Evolutionary conservation across 2,797 vertebrate species (phyloP).

Genomic region (Hoplostethus atlanticus): DNA sequence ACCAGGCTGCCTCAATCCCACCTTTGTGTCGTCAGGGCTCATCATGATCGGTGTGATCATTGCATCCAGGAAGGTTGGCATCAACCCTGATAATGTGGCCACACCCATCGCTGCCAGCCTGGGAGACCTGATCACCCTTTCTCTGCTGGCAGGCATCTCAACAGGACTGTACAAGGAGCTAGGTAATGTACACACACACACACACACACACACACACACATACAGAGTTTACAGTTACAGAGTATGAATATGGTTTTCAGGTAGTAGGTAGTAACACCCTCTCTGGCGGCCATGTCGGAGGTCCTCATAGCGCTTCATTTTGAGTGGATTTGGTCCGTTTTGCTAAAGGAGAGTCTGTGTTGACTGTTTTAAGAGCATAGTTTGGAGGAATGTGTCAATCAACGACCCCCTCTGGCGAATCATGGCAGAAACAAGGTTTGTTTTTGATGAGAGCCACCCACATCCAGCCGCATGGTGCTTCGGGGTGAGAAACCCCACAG

Average conservation of each 20-base stretch:
- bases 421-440: not conserved
- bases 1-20: not conserved
- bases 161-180: slow-evolving; percentile 95
- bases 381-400: not conserved
- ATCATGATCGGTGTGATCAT: slow-evolving; percentile 99
- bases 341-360: too few relatives aligned
- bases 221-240: not conserved
- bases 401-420: slow-evolving; percentile 1
- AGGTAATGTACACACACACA: slow-evolving; percentile 78
- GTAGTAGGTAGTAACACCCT: too few relatives aligned
- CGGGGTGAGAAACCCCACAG: slow-evolving; percentile 10
- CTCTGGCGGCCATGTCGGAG: too few relatives aligned
- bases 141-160: slow-evolving; percentile 96
- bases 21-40: slow-evolving; percentile 84
- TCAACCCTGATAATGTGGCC: slow-evolving; percentile 98
- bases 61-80: slow-evolving; percentile 94
- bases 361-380: too few relatives aligned
- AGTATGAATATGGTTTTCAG: not conserved
- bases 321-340: too few relatives aligned
- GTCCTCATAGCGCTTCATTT: too few relatives aligned
- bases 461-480: slow-evolving; percentile 28
- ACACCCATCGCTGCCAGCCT: slow-evolving; percentile 97
- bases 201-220: not conserved
- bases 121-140: slow-evolving; percentile 97
- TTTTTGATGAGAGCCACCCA: slow-evolving; percentile 36